Conservation (phyloP, 2,888 invertebrate species). For the Patella ulyssiponensis region DNA sequence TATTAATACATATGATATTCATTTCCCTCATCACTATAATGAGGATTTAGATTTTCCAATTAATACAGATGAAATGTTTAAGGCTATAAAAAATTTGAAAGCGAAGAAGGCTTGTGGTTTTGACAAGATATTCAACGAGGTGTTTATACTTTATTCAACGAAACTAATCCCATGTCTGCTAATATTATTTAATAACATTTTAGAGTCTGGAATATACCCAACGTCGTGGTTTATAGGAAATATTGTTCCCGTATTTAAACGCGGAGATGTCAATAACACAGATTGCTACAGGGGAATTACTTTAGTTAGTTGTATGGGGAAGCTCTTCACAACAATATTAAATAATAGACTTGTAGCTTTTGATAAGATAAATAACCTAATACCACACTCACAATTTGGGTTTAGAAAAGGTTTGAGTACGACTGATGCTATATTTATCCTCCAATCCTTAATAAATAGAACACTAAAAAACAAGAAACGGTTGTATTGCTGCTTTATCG, state of each 20-base stretch:
- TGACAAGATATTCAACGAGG: constrained; percentile 16
- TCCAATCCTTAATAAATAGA: not conserved
- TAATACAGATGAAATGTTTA: not conserved
- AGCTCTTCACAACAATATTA: not conserved
- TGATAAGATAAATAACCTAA: not conserved
- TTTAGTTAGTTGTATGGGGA: constrained; percentile 4
- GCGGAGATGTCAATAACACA: constrained; percentile 4
- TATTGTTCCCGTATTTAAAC: constrained; percentile 21
- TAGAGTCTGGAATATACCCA: constrained; percentile 13
- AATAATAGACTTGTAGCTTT: constrained; percentile 8
- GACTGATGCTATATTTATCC: constrained; percentile 1
- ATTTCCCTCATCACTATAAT: not conserved
- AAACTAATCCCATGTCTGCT: not conserved
- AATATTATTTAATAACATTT: constrained; percentile 14
- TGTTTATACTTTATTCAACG: not conserved
- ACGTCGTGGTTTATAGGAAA: constrained; percentile 4
- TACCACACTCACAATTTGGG: not conserved
- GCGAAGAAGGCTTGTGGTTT: not conserved
- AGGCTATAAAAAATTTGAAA: not conserved
- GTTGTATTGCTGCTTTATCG: not conserved
- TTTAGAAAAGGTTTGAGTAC: not conserved
- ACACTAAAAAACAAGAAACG: not conserved
- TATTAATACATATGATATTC: not conserved
- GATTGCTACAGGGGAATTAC: constrained; percentile 7
- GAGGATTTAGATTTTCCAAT: constrained; percentile 4